Conservation (phyloP, 2,797 vertebrate species). For the Zalophus californianus region DNA sequence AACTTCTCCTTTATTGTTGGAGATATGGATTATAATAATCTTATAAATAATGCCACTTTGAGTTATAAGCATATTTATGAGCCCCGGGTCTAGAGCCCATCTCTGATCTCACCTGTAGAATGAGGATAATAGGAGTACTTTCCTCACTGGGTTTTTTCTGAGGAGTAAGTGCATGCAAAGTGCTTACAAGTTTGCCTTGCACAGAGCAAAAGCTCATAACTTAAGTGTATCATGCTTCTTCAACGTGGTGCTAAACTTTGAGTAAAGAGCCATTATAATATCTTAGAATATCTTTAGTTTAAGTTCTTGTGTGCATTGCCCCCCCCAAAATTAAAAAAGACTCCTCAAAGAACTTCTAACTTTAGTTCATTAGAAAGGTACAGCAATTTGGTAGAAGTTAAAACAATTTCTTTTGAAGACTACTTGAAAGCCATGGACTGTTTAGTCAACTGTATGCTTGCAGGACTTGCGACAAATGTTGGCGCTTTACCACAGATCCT, state of each 20-base stretch:
- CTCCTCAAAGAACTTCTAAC: not conserved
- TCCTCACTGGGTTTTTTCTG: not conserved
- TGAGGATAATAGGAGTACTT: not conserved
- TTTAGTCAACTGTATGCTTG: not conserved
- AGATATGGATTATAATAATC: not conserved
- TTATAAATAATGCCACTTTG: not conserved
- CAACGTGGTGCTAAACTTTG: not conserved
- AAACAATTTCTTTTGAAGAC: not conserved
- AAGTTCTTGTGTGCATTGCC: not conserved
- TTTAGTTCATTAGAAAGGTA: not conserved
- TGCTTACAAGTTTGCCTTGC: not conserved
- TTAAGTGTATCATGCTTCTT: not conserved
- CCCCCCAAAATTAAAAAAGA: not conserved
- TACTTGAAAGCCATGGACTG: not conserved
- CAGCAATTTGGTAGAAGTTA: not conserved
- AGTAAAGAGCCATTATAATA: not conserved
- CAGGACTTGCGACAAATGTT: not conserved
- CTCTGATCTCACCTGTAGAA: not conserved
- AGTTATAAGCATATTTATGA: not conserved
- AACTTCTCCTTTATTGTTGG: not conserved
- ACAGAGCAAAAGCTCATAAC: not conserved
- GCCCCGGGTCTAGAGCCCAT: not conserved
- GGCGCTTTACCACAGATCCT: not conserved
- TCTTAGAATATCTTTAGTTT: not conserved
- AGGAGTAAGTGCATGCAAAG: not conserved